These are phyloP conservation scores for Drosophila cracens DNA, from an alignment of 2,888 invertebrate species.

Conservation along the genomic window DNA sequence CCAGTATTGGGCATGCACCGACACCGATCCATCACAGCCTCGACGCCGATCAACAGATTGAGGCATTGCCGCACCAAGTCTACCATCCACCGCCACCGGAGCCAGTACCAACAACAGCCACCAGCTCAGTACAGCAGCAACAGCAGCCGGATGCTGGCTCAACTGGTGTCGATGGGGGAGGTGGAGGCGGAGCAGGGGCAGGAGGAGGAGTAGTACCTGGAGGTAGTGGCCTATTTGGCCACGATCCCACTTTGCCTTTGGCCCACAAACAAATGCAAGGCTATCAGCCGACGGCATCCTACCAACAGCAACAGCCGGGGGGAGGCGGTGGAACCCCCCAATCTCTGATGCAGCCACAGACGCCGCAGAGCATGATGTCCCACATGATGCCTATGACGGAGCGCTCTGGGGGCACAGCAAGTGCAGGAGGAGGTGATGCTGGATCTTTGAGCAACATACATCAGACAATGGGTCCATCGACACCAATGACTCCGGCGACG, in stretches of 20 bases:
- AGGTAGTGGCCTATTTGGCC: conserved; percentile 60
- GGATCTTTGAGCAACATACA: conserved; percentile 83
- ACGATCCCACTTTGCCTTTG: conserved; percentile 83
- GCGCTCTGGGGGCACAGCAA: conserved; percentile 35
- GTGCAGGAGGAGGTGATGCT: conserved; percentile 45
- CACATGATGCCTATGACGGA: conserved; percentile 89
- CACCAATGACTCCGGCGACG: conserved; percentile 95
- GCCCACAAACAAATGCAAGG: conserved; percentile 91
- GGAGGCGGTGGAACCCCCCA: conserved; percentile 88
- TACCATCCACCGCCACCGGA: conserved; percentile 90
- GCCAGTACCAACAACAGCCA: conserved; percentile 59
- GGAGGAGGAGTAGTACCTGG: conserved; percentile 34
- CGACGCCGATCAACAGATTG: conserved; percentile 95
- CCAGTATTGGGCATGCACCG: conserved; percentile 89
- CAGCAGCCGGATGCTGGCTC: conserved; percentile 54
- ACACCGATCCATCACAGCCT: conserved; percentile 94
- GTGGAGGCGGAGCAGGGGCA: conserved; percentile 39
- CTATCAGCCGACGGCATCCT: conserved; percentile 88
- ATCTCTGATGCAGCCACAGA: conserved; percentile 95
- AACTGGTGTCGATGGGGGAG: conserved; percentile 53
- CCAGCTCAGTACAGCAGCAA: conserved; percentile 42
- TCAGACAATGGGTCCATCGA: conserved; percentile 89
- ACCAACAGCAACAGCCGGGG: conserved; percentile 66
- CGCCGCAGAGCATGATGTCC: conserved; percentile 95
- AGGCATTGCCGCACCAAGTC: conserved; percentile 90